Evolutionary conservation across 2,797 vertebrate species (phyloP), one percentile per base, ranked within the genome.

Genomic region (Gymnothorax reevesii): DNA sequence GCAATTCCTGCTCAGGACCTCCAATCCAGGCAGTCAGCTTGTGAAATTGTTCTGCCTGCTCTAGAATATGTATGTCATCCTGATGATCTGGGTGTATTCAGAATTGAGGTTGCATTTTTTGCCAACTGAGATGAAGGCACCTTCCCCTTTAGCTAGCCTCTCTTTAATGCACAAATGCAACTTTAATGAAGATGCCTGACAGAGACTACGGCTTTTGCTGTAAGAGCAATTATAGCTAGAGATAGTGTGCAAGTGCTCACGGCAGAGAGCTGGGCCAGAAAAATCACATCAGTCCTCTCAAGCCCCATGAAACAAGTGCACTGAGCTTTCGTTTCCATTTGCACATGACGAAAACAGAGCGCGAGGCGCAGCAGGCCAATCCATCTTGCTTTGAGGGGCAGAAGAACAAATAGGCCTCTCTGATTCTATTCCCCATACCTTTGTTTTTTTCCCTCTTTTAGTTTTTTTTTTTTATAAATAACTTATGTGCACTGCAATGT

Each of bases 351-450:
- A 83, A 75, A 42, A 57, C n/a, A 73, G 49, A 59, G 25, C 83
- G n/a, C 80, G 17, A 57, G 55, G 52, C 54, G 62, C 55, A 57
- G 83, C 77, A 6, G 57, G 52, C 86, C 84, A 85, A 88, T 83
- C 66, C 57, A 85, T 85, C 86, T 69, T 90, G 79, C 62, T 88
- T 88, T 85, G 83, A 82, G 84, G 27, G 60, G 80, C 87, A 73
- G 77, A 85, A 88, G 83, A 83, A 64, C 55, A 83, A 88, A 85
- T 69, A 69, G 64, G 64, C 64, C 25, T 54, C 85, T 84, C 79
- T 42, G 75, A 84, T 88, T 83, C 42, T 54, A 86, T 83, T 88
- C 77, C 66, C 83, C 87, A 88, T 87, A 84, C 57, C 89, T 87
- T 87, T 86, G 84, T 59, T 49, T 59, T 77, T 89, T 90, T 80